Evolutionary conservation across 2,888 invertebrate species (phyloP).

Genomic region (Cheilosia grossa): DNA sequence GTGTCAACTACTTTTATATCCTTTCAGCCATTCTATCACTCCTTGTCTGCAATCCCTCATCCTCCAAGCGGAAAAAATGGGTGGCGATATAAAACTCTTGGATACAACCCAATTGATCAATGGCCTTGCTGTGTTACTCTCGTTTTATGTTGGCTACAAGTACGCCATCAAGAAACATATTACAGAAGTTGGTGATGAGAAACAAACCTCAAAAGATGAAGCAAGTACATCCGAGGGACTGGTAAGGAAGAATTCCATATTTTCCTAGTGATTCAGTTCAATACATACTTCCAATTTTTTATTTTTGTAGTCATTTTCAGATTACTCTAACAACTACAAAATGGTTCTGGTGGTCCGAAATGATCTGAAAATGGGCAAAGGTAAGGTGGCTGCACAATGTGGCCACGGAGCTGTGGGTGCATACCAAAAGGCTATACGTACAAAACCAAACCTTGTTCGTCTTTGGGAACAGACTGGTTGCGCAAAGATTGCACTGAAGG

Average conservation of each 20-base stretch:
- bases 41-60: not conserved
- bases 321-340: constrained; percentile 87
- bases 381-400: constrained; percentile 97
- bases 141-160: constrained; percentile 83
- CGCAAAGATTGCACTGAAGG: constrained; percentile 93
- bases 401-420: constrained; percentile 96
- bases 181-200: constrained; percentile 75
- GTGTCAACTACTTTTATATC: too few relatives aligned
- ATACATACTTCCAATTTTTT: not conserved
- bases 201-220: constrained; percentile 40
- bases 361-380: constrained; percentile 97
- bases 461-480: constrained; percentile 89
- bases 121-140: constrained; percentile 82
- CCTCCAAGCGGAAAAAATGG: constrained; percentile 40
- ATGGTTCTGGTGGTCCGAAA: constrained; percentile 93
- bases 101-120: constrained; percentile 82
- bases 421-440: constrained; percentile 88
- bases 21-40: not conserved
- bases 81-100: constrained; percentile 78
- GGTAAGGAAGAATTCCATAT: constrained; percentile 1
- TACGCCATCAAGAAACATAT: constrained; percentile 80
- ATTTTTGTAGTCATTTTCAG: constrained; percentile 77
- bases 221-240: constrained; percentile 46
- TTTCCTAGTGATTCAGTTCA: not conserved
- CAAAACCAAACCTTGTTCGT: constrained; percentile 86